Evolutionary conservation across 2,797 vertebrate species (phyloP).

Genomic region (Amazona finschi): DNA sequence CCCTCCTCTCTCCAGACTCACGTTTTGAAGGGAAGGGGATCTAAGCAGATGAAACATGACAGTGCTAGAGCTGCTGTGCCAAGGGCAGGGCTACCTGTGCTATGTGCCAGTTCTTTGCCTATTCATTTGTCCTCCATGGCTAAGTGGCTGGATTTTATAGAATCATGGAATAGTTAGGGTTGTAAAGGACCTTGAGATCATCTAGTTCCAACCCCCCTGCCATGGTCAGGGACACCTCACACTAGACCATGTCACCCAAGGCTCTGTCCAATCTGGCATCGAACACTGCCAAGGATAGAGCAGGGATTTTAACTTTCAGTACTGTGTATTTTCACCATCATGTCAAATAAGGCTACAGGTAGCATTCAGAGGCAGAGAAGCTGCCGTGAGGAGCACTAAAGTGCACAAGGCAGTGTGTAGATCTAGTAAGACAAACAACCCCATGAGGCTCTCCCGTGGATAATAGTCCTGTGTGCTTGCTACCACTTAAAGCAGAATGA

Average conservation of each 20-base stretch:
- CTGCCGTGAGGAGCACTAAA: neutral
- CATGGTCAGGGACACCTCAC: neutral
- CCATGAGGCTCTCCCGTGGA: neutral
- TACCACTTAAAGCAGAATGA: neutral
- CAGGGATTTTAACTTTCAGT: neutral
- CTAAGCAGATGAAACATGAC: neutral
- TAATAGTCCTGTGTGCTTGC: neutral
- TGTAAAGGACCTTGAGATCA: neutral
- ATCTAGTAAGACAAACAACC: neutral
- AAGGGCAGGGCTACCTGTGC: neutral
- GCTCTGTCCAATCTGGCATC: neutral
- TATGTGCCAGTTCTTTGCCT: neutral
- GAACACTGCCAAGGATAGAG: neutral
- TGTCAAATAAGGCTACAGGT: neutral
- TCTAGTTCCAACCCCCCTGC: neutral
- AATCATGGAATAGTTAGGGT: neutral
- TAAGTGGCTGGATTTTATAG: neutral
- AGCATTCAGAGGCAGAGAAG: neutral
- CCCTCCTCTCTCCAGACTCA: neutral
- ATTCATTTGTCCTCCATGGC: neutral
- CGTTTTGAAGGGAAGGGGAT: neutral
- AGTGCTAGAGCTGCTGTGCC: neutral
- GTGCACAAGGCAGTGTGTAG: neutral
- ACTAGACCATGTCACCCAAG: neutral
- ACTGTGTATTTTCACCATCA: neutral